These are phyloP conservation scores for Augiades crinisus DNA, from an alignment of 2,888 invertebrate species.

Conservation along the genomic window DNA sequence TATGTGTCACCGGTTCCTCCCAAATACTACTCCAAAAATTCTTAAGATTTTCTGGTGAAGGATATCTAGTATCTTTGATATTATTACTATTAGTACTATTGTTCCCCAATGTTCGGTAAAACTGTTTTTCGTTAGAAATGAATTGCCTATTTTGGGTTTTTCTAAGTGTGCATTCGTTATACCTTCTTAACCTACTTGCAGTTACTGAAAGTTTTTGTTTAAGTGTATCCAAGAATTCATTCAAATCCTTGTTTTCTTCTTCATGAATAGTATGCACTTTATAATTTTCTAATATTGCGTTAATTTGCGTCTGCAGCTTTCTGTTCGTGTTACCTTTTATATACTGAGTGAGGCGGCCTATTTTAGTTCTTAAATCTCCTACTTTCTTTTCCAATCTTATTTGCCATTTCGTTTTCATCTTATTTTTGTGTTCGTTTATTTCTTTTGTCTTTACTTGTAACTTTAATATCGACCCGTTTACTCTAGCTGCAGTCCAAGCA, in stretches of 20 bases:
- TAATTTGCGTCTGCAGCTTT: neutral
- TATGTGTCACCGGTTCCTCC: neutral
- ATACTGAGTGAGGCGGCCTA: neutral
- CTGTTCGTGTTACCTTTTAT: neutral
- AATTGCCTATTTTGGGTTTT: neutral
- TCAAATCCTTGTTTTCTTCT: neutral
- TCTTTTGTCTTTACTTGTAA: neutral
- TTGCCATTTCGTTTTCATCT: constrained; percentile 20
- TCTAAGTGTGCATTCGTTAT: neutral
- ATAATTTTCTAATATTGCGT: neutral
- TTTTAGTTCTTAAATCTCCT: constrained; percentile 19
- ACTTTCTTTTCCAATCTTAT: constrained; percentile 26
- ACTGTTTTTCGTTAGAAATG: neutral
- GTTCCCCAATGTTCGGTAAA: neutral
- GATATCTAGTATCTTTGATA: neutral
- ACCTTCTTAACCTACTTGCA: neutral
- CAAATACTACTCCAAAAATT: neutral
- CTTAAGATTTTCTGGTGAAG: neutral
- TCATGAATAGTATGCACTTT: neutral
- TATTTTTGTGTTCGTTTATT: neutral
- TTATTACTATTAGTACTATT: neutral
- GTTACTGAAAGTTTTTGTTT: neutral
- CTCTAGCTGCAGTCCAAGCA: constrained; percentile 6
- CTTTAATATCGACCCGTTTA: constrained; percentile 5
- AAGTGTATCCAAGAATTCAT: neutral